Conservation (phyloP, 2,888 invertebrate species). For the Trichogramma evanescens region DNA sequence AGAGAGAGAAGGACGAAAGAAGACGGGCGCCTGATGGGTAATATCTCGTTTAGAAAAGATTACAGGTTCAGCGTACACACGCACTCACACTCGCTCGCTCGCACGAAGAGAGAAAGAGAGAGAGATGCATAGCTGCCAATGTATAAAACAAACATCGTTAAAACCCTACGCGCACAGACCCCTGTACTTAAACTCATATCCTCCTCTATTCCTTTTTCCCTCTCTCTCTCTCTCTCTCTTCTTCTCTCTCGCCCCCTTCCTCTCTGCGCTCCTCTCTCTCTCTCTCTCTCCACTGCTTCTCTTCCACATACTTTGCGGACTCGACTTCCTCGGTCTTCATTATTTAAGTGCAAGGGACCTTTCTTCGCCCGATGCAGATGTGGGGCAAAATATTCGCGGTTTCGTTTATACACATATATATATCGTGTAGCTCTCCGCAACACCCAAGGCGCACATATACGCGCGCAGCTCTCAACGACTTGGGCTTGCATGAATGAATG, state of each 20-base stretch:
- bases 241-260: constrained; percentile 1
- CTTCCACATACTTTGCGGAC: constrained; percentile 18
- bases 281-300: constrained; percentile 19
- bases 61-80: constrained; percentile 39
- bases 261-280: constrained; percentile 8
- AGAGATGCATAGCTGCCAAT: constrained; percentile 42
- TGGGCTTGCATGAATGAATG: no score
- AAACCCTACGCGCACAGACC: constrained; percentile 33
- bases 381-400: no score
- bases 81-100: no score
- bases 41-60: constrained; percentile 49
- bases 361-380: no score
- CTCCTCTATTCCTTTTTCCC: constrained; percentile 10
- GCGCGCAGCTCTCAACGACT: no score
- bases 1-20: not conserved
- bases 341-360: no score
- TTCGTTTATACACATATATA: no score
- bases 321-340: no score
- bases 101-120: constrained; percentile 25
- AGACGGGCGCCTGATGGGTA: constrained; percentile 28
- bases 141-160: constrained; percentile 50
- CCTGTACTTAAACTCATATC: constrained; percentile 38
- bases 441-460: no score
- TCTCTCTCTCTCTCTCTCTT: constrained; percentile 9
- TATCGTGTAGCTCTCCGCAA: no score